A percentile compares a stretch with the other conserved stretches of the same genome.
Evolutionary conservation across 2,888 invertebrate species (phyloP).

Genomic region (Teinopalpus imperialis): DNA sequence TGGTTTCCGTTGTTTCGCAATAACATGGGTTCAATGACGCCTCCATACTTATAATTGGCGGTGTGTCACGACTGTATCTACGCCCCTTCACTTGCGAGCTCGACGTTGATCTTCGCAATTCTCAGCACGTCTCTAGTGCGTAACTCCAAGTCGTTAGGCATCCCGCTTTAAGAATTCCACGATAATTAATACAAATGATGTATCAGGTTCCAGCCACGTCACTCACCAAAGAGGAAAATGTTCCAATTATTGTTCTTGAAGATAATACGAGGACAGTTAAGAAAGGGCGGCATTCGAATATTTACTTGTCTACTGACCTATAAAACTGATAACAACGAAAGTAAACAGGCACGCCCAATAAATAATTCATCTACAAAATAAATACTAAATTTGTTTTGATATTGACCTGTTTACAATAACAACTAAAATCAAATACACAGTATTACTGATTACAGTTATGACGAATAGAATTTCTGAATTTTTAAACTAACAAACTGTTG

Average conservation of each 20-base stretch:
- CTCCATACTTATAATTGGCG: slow-evolving; percentile 69
- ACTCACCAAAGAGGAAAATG: slow-evolving; percentile 7
- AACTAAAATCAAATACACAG: no score
- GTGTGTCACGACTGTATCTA: slow-evolving; percentile 65
- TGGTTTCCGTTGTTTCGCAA: slow-evolving; percentile 82
- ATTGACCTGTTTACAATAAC: slow-evolving; percentile 60
- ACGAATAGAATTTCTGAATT: slow-evolving; percentile 15
- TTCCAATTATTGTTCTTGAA: slow-evolving; percentile 21
- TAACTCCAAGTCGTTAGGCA: slow-evolving; percentile 21
- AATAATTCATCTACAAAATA: slow-evolving; percentile 66
- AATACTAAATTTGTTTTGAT: slow-evolving; percentile 65
- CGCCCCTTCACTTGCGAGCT: slow-evolving; percentile 57
- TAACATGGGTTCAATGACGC: slow-evolving; percentile 79
- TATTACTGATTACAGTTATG: no score
- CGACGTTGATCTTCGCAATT: slow-evolving; percentile 35
- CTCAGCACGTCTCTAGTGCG: slow-evolving; percentile 30
- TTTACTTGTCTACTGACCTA: slow-evolving; percentile 66
- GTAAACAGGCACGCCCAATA: slow-evolving; percentile 64
- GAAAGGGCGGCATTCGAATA: slow-evolving; percentile 50
- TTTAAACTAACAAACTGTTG: no score
- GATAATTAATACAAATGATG: slow-evolving; percentile 20
- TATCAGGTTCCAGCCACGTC: slow-evolving; percentile 2
- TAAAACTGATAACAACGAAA: slow-evolving; percentile 69
- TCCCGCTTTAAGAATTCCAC: slow-evolving; percentile 22
- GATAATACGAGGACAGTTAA: slow-evolving; percentile 45